Percentiles rank a stretch among this genome's conserved stretches.
Conservation (phyloP, 1,140 invertebrate species). For the Temnothorax nylanderi region DNA sequence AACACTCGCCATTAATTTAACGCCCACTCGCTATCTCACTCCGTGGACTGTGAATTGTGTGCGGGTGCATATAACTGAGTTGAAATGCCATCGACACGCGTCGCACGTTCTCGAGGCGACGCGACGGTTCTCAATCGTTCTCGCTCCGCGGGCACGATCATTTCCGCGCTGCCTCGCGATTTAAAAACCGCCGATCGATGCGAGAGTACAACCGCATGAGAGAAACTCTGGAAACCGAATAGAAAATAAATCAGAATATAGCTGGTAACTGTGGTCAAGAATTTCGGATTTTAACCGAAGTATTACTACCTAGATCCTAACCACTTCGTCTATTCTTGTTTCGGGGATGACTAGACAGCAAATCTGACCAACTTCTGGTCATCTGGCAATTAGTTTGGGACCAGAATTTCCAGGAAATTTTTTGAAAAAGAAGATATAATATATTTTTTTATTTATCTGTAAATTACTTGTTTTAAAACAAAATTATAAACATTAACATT, state of each 20-base stretch:
- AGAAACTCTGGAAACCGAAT: not conserved
- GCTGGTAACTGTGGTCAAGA: not conserved
- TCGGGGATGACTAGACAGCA: not conserved
- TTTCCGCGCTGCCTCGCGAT: not conserved
- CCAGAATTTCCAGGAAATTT: not conserved
- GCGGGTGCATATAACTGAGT: conserved; percentile 25
- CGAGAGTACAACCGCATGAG: not conserved
- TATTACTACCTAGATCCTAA: not conserved
- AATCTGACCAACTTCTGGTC: not conserved
- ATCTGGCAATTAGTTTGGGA: not conserved
- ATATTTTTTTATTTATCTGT: not conserved
- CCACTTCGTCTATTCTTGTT: not conserved
- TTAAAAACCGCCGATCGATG: conserved; percentile 24
- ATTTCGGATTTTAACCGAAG: not conserved
- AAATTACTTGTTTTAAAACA: not conserved
- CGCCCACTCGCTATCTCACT: conserved; percentile 38
- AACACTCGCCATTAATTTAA: conserved; percentile 51
- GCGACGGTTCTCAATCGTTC: conserved; percentile 23
- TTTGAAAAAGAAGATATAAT: not conserved
- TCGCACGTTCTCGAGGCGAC: conserved; percentile 10
- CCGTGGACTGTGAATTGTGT: conserved; percentile 25
- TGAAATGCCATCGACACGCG: conserved; percentile 38
- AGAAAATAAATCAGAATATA: not conserved
- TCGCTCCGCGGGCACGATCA: not conserved
- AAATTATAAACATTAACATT: not conserved